phyloP scores from a whole-genome alignment of 2,797 vertebrate genomes.

The Eidolon dupreanum region DNA sequence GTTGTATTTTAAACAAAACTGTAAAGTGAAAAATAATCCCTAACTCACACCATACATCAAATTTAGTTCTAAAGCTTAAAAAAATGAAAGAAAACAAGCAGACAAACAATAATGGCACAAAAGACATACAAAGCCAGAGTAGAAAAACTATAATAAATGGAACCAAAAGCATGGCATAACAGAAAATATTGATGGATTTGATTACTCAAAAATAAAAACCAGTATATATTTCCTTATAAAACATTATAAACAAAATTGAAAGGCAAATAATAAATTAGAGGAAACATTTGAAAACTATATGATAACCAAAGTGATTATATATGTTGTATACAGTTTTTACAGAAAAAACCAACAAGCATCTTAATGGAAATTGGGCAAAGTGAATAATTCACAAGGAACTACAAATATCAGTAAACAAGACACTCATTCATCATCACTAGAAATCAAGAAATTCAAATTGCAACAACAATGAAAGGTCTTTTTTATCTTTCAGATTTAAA shows the following conservation, averaged over 20 bases:
- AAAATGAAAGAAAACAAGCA: background rate
- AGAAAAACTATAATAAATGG: background rate
- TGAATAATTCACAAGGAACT: background rate
- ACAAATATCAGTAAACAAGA: background rate
- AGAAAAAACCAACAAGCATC: background rate
- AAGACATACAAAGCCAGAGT: background rate
- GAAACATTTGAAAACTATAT: background rate
- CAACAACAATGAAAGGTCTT: too few relatives aligned
- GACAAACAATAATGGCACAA: background rate
- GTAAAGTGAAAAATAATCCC: slow-evolving; percentile 38
- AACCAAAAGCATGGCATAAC: background rate
- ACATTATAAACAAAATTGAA: slow-evolving; percentile 16
- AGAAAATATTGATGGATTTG: background rate
- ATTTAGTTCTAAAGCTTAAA: background rate
- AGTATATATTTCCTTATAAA: background rate
- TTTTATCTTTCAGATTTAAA: slow-evolving; percentile 2
- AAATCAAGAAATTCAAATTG: slow-evolving; percentile 26
- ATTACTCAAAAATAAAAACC: slow-evolving; percentile 1
- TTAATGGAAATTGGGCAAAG: background rate
- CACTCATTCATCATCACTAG: background rate
- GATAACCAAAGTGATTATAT: background rate
- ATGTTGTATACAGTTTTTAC: background rate
- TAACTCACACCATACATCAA: slow-evolving; percentile 48
- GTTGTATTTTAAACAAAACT: slow-evolving; percentile 10
- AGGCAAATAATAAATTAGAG: background rate